These are phyloP conservation scores for Drosophila trichaetosa DNA, from an alignment of 2,888 invertebrate species.

Conservation along the genomic window DNA sequence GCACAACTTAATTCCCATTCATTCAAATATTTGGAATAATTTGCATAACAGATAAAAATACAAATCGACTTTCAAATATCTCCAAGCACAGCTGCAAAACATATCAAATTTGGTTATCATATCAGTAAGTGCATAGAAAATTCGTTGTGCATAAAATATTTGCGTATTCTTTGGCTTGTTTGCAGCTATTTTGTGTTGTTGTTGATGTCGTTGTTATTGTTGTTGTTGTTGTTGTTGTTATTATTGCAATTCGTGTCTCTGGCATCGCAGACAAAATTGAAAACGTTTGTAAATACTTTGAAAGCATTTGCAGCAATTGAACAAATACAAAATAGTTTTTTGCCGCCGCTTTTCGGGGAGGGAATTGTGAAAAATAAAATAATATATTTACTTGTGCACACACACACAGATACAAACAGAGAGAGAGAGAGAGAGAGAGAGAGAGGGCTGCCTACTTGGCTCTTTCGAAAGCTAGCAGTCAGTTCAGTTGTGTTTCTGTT, in stretches of 20 bases:
- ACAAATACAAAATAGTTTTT: conserved; percentile 74
- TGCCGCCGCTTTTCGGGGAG: conserved; percentile 48
- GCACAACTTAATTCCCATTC: not conserved
- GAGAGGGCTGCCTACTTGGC: conserved; percentile 38
- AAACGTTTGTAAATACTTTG: conserved; percentile 79
- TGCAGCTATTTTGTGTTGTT: conserved; percentile 24
- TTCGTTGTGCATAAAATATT: not conserved
- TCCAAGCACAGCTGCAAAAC: not conserved
- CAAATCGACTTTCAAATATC: not conserved
- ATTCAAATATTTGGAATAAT: not conserved
- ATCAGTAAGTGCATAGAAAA: conserved; percentile 3
- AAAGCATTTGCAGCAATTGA: conserved; percentile 80
- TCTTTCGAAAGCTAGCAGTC: conserved; percentile 22
- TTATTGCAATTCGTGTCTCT: conserved; percentile 61
- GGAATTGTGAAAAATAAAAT: conserved; percentile 66
- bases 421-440: not conserved
- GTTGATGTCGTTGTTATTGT: conserved; percentile 19
- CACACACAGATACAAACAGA: conserved; percentile 1
- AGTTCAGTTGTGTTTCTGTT: conserved; percentile 18
- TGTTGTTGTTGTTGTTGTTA: conserved; percentile 36
- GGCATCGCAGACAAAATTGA: conserved; percentile 64
- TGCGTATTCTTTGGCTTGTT: conserved; percentile 21
- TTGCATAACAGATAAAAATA: not conserved
- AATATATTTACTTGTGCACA: conserved; percentile 38
- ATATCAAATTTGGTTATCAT: not conserved